Base-by-base conservation (phyloP, 2,888 invertebrate species). In the Ochlodes sylvanus region DNA sequence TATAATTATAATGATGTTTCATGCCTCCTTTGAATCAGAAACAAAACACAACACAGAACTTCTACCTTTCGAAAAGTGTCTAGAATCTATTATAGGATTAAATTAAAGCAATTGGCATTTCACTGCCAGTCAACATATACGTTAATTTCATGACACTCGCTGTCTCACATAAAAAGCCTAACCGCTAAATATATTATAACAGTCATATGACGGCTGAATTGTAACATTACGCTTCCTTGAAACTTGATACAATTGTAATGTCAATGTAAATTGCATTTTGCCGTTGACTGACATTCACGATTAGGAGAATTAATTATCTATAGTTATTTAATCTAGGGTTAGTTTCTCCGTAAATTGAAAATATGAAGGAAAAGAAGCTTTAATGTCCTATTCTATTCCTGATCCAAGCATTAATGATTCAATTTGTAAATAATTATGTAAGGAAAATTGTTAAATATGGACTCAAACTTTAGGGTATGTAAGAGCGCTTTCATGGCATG, bases 221-320 rank as follows among this genome's bases (percentile, higher is more conserved):
- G 79, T 78, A 79, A 79, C 79, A 75, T 72, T 77, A 81, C 75
- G 75, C 71, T 80, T 82, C 76, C 78, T 76, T 79, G 77, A 80
- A 85, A 85, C 76, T 70, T 72, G 77, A 84, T 80, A 78, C 72
- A 67, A 70, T 70, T 71, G 69, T 71, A 70, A 69, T 73, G 75
- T 81, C 79, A 76, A 77, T 78, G 74, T 73, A 76, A 78, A 82
- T 82, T 83, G 83, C 72, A 78, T 78, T 58, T 55, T 69, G 52
- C 75, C 68, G 65, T 75, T 83, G 85, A 88, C 85, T 87, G 86
- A 87, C 86, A 77, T 81, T 77, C 73, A 75, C 75, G 81, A 83
- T 84, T 79, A 73, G 73, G 76, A 72, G 80, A 80, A 85, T 79
- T 84, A 85, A 86, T 85, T 82, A 78, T 72, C 68, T 78, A 75